Conservation (phyloP, 2,888 invertebrate genomes). For the Resseliella maxima region DNA sequence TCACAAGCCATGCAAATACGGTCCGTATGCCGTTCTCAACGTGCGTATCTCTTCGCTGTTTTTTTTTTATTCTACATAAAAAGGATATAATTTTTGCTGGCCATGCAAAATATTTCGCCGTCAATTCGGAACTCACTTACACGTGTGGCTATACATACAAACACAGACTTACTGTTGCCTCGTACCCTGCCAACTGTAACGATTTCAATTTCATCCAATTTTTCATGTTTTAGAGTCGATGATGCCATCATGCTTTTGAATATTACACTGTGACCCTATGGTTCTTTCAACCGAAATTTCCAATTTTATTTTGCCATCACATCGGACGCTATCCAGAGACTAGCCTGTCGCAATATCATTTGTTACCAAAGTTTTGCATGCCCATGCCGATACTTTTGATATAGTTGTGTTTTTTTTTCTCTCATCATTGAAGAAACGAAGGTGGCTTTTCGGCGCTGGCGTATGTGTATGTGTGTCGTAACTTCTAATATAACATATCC, state of each 20-base stretch:
- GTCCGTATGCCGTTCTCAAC: slow-evolving; percentile 12
- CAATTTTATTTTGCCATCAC: neutral
- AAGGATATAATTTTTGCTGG: slow-evolving; percentile 50
- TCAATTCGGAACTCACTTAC: slow-evolving; percentile 6
- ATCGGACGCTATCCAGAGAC: slow-evolving; percentile 25
- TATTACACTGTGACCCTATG: neutral
- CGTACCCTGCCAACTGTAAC: neutral
- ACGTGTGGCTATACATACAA: neutral
- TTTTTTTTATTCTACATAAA: slow-evolving; percentile 34
- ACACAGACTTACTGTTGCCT: neutral
- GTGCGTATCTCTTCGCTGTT: too few relatives aligned
- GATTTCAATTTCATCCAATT: slow-evolving; percentile 45
- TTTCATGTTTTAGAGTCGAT: slow-evolving; percentile 16
- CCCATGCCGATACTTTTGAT: slow-evolving; percentile 38
- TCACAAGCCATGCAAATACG: neutral
- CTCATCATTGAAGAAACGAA: too few relatives aligned
- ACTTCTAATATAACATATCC: neutral
- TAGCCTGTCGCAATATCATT: neutral
- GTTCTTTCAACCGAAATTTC: neutral
- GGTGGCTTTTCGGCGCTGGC: neutral
- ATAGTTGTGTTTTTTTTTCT: neutral
- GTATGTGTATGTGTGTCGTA: neutral
- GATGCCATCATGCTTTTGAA: slow-evolving; percentile 9
- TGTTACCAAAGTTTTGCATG: neutral
- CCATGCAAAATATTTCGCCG: slow-evolving; percentile 38